These are phyloP conservation scores for Medauroidea extradentata DNA, from an alignment of 1,140 invertebrate species.

Conservation along the genomic window DNA sequence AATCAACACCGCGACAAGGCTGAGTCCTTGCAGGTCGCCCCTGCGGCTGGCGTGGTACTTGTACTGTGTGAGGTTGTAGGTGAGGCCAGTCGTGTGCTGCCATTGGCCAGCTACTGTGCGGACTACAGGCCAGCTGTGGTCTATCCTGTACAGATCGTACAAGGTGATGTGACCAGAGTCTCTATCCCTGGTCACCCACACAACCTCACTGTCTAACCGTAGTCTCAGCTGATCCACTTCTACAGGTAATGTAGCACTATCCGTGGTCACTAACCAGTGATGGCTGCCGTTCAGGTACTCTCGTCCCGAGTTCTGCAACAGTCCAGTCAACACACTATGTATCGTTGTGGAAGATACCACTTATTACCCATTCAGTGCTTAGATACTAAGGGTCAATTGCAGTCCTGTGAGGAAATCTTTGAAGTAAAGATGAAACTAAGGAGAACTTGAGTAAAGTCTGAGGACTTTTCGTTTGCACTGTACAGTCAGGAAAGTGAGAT, in stretches of 20 bases:
- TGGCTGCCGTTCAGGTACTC: background rate
- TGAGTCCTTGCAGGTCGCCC: no score
- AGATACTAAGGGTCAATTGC: no score
- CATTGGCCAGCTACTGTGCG: background rate
- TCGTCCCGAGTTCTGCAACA: background rate
- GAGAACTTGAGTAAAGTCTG: no score
- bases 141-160: background rate
- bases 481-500: no score
- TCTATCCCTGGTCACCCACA: background rate
- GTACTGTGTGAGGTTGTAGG: background rate
- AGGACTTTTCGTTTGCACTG: no score
- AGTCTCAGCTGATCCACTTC: background rate
- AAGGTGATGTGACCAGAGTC: background rate
- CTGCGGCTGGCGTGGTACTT: background rate
- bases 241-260: background rate
- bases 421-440: no score
- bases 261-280: background rate
- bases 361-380: no score
- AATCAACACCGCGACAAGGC: no score
- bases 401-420: no score
- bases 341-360: no score
- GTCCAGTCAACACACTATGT: no score
- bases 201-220: background rate
- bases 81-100: background rate
- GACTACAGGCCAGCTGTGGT: background rate